Evolutionary conservation across 92 coral and sea anemone genomes (phyloP), one percentile per base, ranked within the genome.

Genomic region (Phenganax subtilis): DNA sequence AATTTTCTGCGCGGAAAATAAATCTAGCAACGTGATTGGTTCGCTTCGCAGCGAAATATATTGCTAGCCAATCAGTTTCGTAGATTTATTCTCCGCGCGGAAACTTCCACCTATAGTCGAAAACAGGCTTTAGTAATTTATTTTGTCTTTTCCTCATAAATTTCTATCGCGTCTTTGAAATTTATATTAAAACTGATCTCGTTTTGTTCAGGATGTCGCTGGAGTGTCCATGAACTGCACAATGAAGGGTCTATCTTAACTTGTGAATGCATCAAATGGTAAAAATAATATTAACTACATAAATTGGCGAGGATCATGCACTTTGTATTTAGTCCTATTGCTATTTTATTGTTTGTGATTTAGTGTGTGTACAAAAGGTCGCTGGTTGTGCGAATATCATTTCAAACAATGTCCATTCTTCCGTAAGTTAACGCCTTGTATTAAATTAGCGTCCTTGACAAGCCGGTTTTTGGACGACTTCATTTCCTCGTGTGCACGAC

Each of bases 331-430:
- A 1, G 47, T 0, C 9, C 27, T 71, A 27, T 12, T 31, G 20
- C 25, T 51, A 10, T 54, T 12, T 76, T 2, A 14, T n/a, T 25
- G 28, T 76, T 30, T 47, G 6, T 76, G 12, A 30, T 76, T 15
- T 59, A 76, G 81, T 47, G 81, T 57, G n/a, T 76, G 81, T 59
- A 76, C 81, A 27, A 76, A 76, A 27, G 15, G 69, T 3, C 69
- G 66, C 28, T 76, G 81, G 81, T n/a, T 76, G 55, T 76, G 81
- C 44, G 81, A 76, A 6, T 76, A 76, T 14, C 53, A 59, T 55
- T 76, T 76, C 52, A 76, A 76, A 10, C 66, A 76, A 30, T 76
- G 81, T 14, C 81, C 81, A 57, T 76, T 30, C 81, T 76, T 76
- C 81, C 54, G 81, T 76, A 76, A 76, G 81, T 75, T 12, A 0